Percentiles rank a stretch among this genome's conserved stretches.
Conservation (phyloP, 2,888 invertebrate genomes). For the Caenorhabditis auriculariae region DNA sequence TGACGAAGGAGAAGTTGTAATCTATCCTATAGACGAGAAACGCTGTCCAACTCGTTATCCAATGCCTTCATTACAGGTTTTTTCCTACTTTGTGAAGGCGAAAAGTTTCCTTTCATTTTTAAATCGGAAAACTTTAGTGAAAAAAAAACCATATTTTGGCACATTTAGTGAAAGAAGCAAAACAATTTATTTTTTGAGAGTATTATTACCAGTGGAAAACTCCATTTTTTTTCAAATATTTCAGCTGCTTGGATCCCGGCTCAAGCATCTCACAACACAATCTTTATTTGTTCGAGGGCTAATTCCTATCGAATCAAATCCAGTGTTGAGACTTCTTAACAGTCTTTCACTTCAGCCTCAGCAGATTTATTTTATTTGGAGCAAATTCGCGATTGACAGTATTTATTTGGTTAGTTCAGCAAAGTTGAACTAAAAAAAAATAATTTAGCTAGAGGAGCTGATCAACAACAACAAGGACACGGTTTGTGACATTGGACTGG, state of each 20-base stretch:
- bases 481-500: slow-evolving; percentile 43
- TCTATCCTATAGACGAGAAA: slow-evolving; percentile 47
- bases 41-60: slow-evolving; percentile 35
- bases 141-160: too few species aligned
- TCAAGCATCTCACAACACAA: slow-evolving; percentile 37
- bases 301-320: slow-evolving; percentile 49
- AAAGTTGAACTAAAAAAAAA: not conserved
- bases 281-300: slow-evolving; percentile 52
- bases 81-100: too few species aligned
- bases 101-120: too few species aligned
- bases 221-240: not conserved
- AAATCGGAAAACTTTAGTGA: too few species aligned
- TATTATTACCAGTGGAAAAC: not conserved
- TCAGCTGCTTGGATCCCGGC: slow-evolving; percentile 27
- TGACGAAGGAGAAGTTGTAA: slow-evolving; percentile 52
- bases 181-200: not conserved
- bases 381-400: slow-evolving; percentile 39
- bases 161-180: not conserved
- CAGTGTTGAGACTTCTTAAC: slow-evolving; percentile 36
- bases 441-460: slow-evolving; percentile 34
- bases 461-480: slow-evolving; percentile 18
- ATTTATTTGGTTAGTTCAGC: slow-evolving; percentile 21
- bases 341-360: slow-evolving; percentile 32
- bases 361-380: slow-evolving; percentile 57
- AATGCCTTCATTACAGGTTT: slow-evolving; percentile 48